Evolutionary conservation across 2,888 invertebrate species (phyloP), one percentile per base, ranked within the genome.

Genomic region (Microplitis manilae): DNA sequence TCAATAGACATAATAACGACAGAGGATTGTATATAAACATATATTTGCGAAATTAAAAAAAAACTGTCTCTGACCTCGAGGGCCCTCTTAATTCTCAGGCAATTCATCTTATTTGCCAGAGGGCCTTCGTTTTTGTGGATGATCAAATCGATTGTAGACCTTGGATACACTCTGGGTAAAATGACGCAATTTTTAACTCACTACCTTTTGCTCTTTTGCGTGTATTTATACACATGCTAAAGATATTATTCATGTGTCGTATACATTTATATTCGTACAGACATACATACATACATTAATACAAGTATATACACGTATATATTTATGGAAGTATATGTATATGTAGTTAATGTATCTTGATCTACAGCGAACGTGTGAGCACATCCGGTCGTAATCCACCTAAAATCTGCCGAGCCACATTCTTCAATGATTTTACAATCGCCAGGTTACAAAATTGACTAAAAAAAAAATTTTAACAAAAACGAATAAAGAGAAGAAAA

Each of bases 141-240:
- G 82, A 83, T 83, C 82, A 80, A 83, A 83, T 83, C 84, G 80
- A 82, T 83, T 79, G 77, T 79, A 82, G 83, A 79, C 84, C 83
- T 84, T 83, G 82, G 81, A 65, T 80, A 73, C 50, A 50, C 74
- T 77, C 73, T 71, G 64, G 68, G 77, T 79, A 75, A 61, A 75
- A 73, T 80, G 77, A 77, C 76, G 75, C 75, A 73, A 75, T 75
- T 68, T 50, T 67, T 39, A 59, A 64, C 61, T 61, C 38, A 40
- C 40, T 71, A 61, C 67, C 75, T 50, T 50, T 50, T 50, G 50
- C 50, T 78, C 61, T 77, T 77, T 79, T 67, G 72, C 62, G 59
- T 75, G 62, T 79, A 67, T 73, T 75, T 41, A 61, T 50, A 61
- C 60, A 40, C 77, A 78, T 61, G 64, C 77, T 75, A 68, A 59